Evolutionary conservation across 2,888 invertebrate genomes (phyloP).

Genomic region (Drosophila anomelani): DNA sequence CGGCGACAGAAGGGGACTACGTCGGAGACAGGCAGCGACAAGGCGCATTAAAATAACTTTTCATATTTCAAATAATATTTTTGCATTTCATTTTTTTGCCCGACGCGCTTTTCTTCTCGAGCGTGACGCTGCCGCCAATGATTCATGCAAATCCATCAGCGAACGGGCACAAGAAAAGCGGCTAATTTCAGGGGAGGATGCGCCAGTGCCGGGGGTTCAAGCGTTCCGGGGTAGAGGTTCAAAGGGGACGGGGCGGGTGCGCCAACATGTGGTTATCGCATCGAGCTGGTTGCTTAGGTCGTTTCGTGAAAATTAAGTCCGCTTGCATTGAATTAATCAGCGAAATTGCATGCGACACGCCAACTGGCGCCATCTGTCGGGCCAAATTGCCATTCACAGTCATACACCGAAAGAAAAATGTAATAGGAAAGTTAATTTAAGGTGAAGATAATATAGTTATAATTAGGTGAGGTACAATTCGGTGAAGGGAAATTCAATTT

Average conservation of each 20-base stretch:
- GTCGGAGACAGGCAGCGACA: conserved; percentile 40
- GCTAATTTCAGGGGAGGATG: conserved; percentile 14
- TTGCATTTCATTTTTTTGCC: conserved; percentile 37
- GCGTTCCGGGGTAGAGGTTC: neutral
- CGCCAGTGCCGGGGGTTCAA: conserved; percentile 6
- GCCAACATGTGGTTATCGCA: conserved; percentile 74
- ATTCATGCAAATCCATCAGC: conserved; percentile 81
- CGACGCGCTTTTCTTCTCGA: conserved; percentile 70
- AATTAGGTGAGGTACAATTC: neutral
- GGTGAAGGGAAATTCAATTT: neutral
- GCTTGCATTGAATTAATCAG: conserved; percentile 77
- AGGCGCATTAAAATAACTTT: conserved; percentile 73
- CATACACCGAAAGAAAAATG: neutral
- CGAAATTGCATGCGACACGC: conserved; percentile 76
- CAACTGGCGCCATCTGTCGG: conserved; percentile 76
- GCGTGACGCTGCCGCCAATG: conserved; percentile 80
- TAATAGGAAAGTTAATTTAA: neutral
- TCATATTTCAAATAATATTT: conserved; percentile 65
- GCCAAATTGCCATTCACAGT: conserved; percentile 37
- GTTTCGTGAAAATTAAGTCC: conserved; percentile 53
- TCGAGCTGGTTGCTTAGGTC: conserved; percentile 22
- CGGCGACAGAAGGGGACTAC: conserved; percentile 10
- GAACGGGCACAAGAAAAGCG: conserved; percentile 36
- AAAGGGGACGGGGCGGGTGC: conserved; percentile 22
- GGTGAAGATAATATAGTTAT: neutral